Base-by-base conservation (phyloP, 2,888 invertebrate genomes). In the Plebejus anna region DNA sequence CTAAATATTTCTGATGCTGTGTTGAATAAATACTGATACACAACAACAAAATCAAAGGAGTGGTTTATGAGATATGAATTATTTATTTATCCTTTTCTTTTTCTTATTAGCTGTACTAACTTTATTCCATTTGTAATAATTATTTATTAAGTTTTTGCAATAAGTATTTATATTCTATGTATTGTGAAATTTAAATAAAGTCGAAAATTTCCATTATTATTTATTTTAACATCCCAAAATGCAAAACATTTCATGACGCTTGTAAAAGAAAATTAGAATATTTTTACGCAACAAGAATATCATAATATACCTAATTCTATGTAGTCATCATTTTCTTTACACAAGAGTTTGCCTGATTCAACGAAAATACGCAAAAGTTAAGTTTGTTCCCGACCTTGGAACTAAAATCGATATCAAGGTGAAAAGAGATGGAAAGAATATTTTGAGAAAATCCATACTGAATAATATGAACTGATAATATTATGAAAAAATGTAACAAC, bases 401-500 rank as follows among this genome's bases (percentile, higher is more conserved):
- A 61, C 61, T 61, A 61, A 61, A 61, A 28, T 61, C 61, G 61
- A 61, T 61, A 61, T 61, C 11, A 61, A 28, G 61, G 28, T 28
- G 22, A 28, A 28, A 9, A 61, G 22, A 61, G 28, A 11, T 28
- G 3, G 7, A 1, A 28, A 22, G 28, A 61, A 28, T 28, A 61
- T 28, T 61, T 61, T 61, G 9, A 55, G 3, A 61, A 28, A 61
- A 28, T 61, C 28, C 28, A 61, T 61, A 28, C 28, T 28, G 28
- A 61, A 61, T 28, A 61, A 61, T 28, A 61, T 61, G 61, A 61
- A 61, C 22, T 28, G 61, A 28, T 61, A 47, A 47, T 47, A 61
- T 61, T 61, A 28, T 28, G 61, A 11, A 28, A 61, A 61, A 61
- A 61, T 61, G 16, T 66, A 4, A 32, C 32, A 66, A 32, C 11